phyloP scores from a whole-genome alignment of 2,797 vertebrate genomes.

The Enteromius fasciolatus region DNA sequence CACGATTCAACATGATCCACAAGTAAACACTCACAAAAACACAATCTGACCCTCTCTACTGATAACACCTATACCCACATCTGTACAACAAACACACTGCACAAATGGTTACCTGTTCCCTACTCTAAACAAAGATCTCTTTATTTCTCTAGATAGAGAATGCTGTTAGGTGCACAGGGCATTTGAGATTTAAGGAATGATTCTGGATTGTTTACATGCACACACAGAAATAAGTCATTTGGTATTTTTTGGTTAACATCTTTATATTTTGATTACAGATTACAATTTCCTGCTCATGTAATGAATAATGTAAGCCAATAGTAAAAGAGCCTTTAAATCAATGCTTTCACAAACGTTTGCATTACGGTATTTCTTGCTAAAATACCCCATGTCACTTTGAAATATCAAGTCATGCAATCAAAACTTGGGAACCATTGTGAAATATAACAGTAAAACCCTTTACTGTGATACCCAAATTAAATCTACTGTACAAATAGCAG shows the following conservation, averaged over 20 bases:
- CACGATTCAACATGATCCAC: constrained; percentile 38
- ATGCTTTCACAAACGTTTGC: background rate
- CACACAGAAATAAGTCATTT: constrained; percentile 38
- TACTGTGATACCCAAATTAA: constrained; percentile 4
- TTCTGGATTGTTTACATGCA: constrained; percentile 59
- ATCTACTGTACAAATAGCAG: background rate
- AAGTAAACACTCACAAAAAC: constrained; percentile 24
- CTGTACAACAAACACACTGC: constrained; percentile 58
- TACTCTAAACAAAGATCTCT: constrained; percentile 75
- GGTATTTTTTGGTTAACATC: background rate
- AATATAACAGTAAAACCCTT: background rate
- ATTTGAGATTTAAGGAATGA: constrained; percentile 78
- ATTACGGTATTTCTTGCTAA: background rate
- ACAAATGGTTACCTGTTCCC: constrained; percentile 81
- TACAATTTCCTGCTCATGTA: background rate
- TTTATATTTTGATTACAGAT: background rate
- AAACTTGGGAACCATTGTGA: background rate
- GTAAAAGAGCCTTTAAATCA: background rate
- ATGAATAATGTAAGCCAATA: background rate
- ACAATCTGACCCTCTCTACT: constrained; percentile 10
- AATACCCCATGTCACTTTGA: background rate
- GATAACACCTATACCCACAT: constrained; percentile 24
- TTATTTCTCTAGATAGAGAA: constrained; percentile 70
- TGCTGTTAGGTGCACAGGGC: constrained; percentile 72
- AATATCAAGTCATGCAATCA: background rate